Evolutionary conservation across 2,888 invertebrate species (phyloP), one percentile per base, ranked within the genome.

Genomic region (Carpatolechia fugitivella): DNA sequence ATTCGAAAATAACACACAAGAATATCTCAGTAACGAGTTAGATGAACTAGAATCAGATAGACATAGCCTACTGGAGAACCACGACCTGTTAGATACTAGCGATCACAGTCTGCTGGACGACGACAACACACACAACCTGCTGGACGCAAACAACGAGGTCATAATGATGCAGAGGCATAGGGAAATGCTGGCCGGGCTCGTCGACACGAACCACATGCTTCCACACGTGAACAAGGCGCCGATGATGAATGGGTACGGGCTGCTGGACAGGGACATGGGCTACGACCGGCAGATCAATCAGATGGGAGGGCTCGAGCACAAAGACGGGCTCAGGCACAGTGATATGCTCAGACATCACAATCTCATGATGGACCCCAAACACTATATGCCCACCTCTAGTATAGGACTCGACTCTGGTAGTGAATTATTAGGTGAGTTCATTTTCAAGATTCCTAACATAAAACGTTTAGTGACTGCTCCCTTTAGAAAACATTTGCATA

Each of bases 21-120:
- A 81, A 47, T 88, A 80, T 67, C 72, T 89, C 54, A 72, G 83
- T 57, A 85, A 82, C 58, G 89, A 90, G 62, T 68, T 90, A 63
- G 87, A 90, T 55, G 90, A 90, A 62, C 59, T 89, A 53, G 89
- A 89, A 72, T 88, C 88, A n/a, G 90, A 91, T 57, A 78, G 90
- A 69, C 90, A 91, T 69, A 88, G 87, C 63, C 65, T 91, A 55
- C 65, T 91, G 64, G 91, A 91, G 56, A 89, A 84, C 61, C 89
- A 91, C 64, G 87, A 88, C 59, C 60, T 90, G 53, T 68, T 90
- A 69, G 88, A 90, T 51, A 87, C 75, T 70, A 88, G 85, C 53
- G 89, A 90, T 57, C 90, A 88, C 77, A 84, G 83, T 40, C 61
- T 90, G 8, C 56, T 90, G 40, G 90, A 90, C 18, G 88, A 89